Conservation (phyloP, 2,888 invertebrate species). For the Callyntrura sp. region DNA sequence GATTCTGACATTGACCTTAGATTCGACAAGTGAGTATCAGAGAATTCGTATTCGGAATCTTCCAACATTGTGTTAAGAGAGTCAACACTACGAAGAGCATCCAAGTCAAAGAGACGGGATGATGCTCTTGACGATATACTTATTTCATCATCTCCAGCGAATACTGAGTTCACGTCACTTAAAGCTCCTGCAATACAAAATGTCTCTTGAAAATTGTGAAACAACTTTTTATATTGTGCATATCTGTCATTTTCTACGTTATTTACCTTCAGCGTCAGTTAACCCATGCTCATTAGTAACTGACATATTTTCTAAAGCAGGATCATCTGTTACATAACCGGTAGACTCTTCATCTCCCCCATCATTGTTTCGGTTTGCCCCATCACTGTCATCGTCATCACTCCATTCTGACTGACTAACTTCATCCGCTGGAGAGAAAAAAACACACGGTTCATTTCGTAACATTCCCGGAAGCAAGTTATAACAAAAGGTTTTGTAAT, state of each 20-base stretch:
- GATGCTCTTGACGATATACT: constrained; percentile 94
- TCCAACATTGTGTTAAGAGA: constrained; percentile 92
- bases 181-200: constrained; percentile 88
- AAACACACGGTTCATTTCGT: too few relatives aligned
- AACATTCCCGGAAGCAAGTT: too few relatives aligned
- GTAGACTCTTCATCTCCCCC: constrained; percentile 88
- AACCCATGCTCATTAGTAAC: constrained; percentile 94
- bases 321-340: constrained; percentile 95
- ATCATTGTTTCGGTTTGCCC: constrained; percentile 88
- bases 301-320: constrained; percentile 93
- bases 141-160: constrained; percentile 89
- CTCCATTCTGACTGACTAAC: constrained; percentile 94
- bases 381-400: constrained; percentile 89
- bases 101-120: constrained; percentile 92
- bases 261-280: constrained; percentile 92
- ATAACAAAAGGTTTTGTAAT: too few relatives aligned
- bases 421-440: constrained; percentile 83
- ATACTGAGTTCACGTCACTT: constrained; percentile 94
- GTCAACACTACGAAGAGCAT: constrained; percentile 91
- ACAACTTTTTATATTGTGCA: neutral
- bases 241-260: constrained; percentile 13
- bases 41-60: constrained; percentile 89
- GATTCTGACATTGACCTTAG: constrained; percentile 92
- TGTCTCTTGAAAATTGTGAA: neutral
- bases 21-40: constrained; percentile 89